Evolutionary conservation across 2,888 invertebrate genomes (phyloP).

Genomic region (Dryomyza anilis): DNA sequence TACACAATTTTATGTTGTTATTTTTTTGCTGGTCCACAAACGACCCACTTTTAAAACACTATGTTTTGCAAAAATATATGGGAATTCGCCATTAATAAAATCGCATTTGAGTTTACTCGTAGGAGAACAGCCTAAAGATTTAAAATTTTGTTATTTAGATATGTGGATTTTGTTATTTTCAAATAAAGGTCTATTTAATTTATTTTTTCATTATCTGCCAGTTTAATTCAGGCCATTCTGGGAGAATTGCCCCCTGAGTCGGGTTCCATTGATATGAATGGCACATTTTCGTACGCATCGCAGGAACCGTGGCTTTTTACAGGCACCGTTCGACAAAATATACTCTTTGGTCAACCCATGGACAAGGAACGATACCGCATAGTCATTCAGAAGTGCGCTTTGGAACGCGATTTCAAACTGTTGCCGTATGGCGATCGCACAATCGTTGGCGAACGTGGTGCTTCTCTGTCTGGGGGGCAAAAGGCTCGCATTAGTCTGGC

Average conservation of each 20-base stretch:
- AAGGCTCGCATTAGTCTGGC: conserved; percentile 88
- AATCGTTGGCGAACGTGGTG: conserved; percentile 80
- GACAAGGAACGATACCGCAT: conserved; percentile 67
- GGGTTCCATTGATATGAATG: conserved; percentile 66
- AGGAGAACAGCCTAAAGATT: too few relatives aligned
- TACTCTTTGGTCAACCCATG: conserved; percentile 67
- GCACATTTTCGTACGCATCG: conserved; percentile 73
- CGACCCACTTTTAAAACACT: too few relatives aligned
- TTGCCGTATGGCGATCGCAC: conserved; percentile 68
- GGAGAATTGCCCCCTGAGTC: conserved; percentile 64
- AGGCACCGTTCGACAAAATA: conserved; percentile 69
- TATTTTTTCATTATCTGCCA: conserved; percentile 29
- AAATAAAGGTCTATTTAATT: too few relatives aligned
- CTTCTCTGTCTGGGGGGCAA: conserved; percentile 84
- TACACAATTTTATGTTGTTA: too few relatives aligned
- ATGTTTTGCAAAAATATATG: too few relatives aligned
- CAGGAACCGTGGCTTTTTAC: conserved; percentile 89
- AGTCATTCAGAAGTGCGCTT: conserved; percentile 62
- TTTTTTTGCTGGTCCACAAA: too few relatives aligned
- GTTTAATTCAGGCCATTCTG: conserved; percentile 65
- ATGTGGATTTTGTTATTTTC: too few relatives aligned
- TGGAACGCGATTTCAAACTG: conserved; percentile 65
- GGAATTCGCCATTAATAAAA: too few relatives aligned
- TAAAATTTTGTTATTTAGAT: too few relatives aligned
- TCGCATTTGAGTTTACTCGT: too few relatives aligned